Evolutionary conservation across 1,140 invertebrate species (phyloP), one percentile per base, ranked within the genome.

Genomic region (Penaeus indicus): DNA sequence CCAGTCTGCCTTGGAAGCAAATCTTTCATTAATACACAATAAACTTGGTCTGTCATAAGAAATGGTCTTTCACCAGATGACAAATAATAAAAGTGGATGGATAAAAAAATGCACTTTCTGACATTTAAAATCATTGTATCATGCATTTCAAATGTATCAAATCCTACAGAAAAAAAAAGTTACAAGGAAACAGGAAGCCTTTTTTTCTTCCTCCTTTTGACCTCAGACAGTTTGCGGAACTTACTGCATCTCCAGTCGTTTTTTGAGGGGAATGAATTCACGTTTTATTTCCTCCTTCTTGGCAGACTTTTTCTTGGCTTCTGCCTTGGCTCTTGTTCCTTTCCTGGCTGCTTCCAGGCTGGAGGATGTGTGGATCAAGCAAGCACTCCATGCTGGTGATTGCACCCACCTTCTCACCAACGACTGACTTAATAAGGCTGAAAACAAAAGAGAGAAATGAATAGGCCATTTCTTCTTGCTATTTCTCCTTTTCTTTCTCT

Each of bases 261-360:
- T 81, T 83, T 85, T 84, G 13, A 69, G 54, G 16, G 88, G 88
- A 79, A 89, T 89, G 67, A 79, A 89, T 69, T 89, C 88, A 38
- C 60, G 64, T 60, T 89, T 89, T 1, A 89, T 83, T 67, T 47
- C 62, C 38, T 64, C 88, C 62, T 89, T 84, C 27, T 89, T 89
- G 64, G 27, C 22, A 25, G 88, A 72, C 38, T 69, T 85, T 83
- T 89, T 89, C 63, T 89, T 89, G 64, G 88, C 88, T 5, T 89
- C 88, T 63, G 82, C 83, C 38, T 89, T 89, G 21, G 88, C 88
- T 69, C 88, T 82, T n/a, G 88, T 89, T 54, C 88, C 88, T 62
- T 89, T 89, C 63, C 88, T 84, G 62, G 88, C 88, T 60, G 88
- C 88, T 60, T 89, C 88, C 42, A 89, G 27, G n/a, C n/a, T 19